A percentile compares a stretch with the other conserved stretches of the same genome.
Evolutionary conservation across 2,113 vertebrate genomes (phyloP).

Genomic region (Budorcas taxicolor): DNA sequence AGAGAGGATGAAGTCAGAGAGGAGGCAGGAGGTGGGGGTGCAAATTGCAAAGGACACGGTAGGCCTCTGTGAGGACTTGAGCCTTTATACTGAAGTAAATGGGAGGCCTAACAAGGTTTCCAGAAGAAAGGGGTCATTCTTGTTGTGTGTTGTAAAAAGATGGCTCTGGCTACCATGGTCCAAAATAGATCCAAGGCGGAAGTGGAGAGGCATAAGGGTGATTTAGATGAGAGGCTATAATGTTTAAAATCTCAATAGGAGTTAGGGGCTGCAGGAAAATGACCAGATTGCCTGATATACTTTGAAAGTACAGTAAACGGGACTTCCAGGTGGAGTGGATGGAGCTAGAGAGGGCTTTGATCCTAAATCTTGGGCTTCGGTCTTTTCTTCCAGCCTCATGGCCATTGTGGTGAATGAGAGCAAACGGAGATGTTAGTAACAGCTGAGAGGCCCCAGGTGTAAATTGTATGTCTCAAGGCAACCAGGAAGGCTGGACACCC

Average conservation of each 20-base stretch:
- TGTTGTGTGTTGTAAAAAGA: neutral
- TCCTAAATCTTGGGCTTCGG: neutral
- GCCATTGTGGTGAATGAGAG: neutral
- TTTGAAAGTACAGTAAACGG: neutral
- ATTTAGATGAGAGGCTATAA: neutral
- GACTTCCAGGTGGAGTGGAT: neutral
- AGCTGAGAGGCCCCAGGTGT: neutral
- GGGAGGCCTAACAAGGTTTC: neutral
- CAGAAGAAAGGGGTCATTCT: neutral
- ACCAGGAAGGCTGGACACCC: neutral
- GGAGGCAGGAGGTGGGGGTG: fast-evolving
- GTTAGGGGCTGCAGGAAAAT: neutral
- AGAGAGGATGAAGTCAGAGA: neutral
- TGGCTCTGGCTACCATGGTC: neutral
- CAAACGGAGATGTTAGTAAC: neutral
- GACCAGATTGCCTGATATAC: neutral
- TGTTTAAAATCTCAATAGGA: neutral
- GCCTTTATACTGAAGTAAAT: neutral
- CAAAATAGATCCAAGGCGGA: neutral
- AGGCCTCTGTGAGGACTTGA: neutral
- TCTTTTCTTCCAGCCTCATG: neutral
- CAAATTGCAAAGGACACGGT: neutral
- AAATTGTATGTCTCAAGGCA: neutral
- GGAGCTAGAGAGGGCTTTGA: neutral
- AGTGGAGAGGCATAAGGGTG: too few relatives aligned